Evolutionary conservation across 1,140 invertebrate genomes (phyloP).

Genomic region (Diprion similis): DNA sequence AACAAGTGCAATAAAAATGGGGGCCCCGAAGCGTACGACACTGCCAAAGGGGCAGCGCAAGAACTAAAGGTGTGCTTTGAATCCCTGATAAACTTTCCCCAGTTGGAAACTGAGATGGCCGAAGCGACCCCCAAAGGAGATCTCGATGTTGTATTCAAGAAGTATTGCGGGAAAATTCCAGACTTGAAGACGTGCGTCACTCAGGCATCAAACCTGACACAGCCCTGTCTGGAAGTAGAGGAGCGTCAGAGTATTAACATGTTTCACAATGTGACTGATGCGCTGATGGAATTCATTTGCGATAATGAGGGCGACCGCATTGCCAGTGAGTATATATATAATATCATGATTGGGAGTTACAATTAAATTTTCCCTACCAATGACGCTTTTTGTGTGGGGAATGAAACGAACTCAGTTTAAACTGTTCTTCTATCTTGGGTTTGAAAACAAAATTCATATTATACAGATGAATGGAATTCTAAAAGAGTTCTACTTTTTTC

Average conservation of each 20-base stretch:
- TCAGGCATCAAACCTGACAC: constrained; percentile 65
- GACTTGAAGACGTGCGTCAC: constrained; percentile 66
- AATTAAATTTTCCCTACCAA: neutral
- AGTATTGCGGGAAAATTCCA: constrained; percentile 72
- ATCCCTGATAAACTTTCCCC: constrained; percentile 60
- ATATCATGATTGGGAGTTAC: neutral
- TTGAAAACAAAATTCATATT: neutral
- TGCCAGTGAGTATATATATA: constrained; percentile 67
- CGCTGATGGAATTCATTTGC: constrained; percentile 75
- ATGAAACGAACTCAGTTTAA: constrained; percentile 24
- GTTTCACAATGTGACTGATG: constrained; percentile 69
- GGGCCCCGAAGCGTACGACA: constrained; percentile 40
- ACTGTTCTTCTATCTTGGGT: constrained; percentile 6
- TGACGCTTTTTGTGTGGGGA: constrained; percentile 17
- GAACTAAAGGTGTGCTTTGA: constrained; percentile 57
- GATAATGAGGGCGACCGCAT: constrained; percentile 81
- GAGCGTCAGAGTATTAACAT: constrained; percentile 68
- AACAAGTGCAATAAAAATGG: constrained; percentile 60
- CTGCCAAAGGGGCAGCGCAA: constrained; percentile 42
- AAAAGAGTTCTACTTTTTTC: no score
- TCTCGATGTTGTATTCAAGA: constrained; percentile 71
- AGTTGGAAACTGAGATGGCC: constrained; percentile 68
- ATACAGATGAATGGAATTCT: no score
- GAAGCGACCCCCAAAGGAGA: constrained; percentile 65
- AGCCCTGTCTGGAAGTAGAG: constrained; percentile 68